phyloP scores from a whole-genome alignment of 2,113 vertebrate species.

The Brevimyrus niger region DNA sequence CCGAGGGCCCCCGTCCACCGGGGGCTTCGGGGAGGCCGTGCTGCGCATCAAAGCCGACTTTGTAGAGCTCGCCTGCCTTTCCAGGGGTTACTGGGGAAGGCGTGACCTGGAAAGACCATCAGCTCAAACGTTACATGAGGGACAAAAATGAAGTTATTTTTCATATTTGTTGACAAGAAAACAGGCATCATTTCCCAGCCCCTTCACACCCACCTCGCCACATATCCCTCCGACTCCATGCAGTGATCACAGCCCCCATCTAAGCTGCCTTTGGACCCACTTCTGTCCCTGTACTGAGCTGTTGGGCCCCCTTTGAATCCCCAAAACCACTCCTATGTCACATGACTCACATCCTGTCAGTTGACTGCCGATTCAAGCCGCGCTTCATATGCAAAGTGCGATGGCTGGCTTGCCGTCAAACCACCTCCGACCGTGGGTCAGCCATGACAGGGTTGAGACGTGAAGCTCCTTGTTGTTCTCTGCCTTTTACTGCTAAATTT shows the following conservation, averaged over 20 bases:
- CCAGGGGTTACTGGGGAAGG: not conserved
- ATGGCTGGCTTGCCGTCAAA: not conserved
- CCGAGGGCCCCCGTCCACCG: not conserved
- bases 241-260: not conserved
- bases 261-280: not conserved
- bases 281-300: not conserved
- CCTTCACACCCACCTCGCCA: not conserved
- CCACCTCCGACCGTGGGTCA: not conserved
- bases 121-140: not conserved
- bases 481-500: not conserved
- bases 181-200: not conserved
- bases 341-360: not conserved
- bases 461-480: not conserved
- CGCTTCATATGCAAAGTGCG: not conserved
- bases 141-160: not conserved
- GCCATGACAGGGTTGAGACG: not conserved
- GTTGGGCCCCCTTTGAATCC: not conserved
- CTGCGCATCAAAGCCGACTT: constrained; percentile 22
- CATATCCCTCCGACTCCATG: not conserved
- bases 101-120: not conserved
- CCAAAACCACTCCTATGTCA: not conserved
- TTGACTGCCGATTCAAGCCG: not conserved
- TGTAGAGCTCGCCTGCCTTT: not conserved
- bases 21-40: constrained; percentile 17
- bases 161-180: not conserved